Base-by-base conservation (phyloP, 2,113 vertebrate species). In the Microtus richardsoni region DNA sequence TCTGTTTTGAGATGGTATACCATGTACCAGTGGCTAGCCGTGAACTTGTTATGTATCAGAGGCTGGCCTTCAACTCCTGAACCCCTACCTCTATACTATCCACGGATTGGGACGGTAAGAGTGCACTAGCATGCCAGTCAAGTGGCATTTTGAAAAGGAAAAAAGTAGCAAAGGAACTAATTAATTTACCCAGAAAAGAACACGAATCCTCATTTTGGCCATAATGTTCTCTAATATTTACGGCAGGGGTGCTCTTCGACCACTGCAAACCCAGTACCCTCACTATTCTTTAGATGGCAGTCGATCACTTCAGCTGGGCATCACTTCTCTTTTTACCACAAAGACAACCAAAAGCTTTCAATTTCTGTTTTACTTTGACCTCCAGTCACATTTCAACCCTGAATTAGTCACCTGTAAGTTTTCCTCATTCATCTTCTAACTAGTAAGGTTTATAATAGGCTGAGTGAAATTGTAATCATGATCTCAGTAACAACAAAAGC, bases 321-420 rank as follows among this genome's bases (percentile, higher is more conserved):
- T 52, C 66, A 95, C 68, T 88, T 95, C 96, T 21, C 86, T 95
- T 94, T 94, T 89, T 62, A 94, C 64, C 68, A 89, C 12, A 70
- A 13, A 52, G 60, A 83, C 86, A 96, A 88, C 85, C 33, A 91
- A 91, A 96, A 94, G n/a, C 49, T 78, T 96, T 93, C 44, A 58
- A 26, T 91, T 95, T 96, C 86, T 92, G 62, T 93, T 89, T 85
- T 92, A 75, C 52, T 93, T 95, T 88, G 33, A 94, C 60, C 19
- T 83, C 79, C 14, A 70, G 6, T 52, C 47, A 91, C 58, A 94
- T 10, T 73, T 96, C 62, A 95, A 92, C 52, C 44, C 71, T 93
- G 44, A 91, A 36, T 95, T 73, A 94, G 28, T 96, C 60, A 95
- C 73, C 58, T 70, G 89, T 19, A 62, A 79, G 75, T 92, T 95